Percentiles rank a stretch among this genome's conserved stretches.
phyloP scores from a whole-genome alignment of 2,888 invertebrate species.

The Blomia tropicalis region DNA sequence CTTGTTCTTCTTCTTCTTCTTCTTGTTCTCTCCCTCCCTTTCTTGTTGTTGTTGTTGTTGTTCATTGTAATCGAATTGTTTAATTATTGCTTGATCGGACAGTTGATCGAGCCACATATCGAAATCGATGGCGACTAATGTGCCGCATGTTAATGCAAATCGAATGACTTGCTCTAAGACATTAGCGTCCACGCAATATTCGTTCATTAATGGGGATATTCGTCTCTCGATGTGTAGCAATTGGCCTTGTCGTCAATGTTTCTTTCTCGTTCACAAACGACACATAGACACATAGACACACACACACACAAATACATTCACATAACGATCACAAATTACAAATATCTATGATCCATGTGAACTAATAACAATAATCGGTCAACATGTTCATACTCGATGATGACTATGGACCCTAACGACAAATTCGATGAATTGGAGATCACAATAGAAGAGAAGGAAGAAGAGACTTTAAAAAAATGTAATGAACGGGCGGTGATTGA shows the following conservation, averaged over 20 bases:
- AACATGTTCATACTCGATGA: no score
- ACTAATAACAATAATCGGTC: no score
- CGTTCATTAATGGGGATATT: neutral
- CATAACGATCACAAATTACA: neutral
- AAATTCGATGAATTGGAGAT: neutral
- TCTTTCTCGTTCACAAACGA: no score
- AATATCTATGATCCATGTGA: no score
- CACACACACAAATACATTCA: no score
- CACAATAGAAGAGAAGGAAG: no score
- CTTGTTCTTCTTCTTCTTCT: no score
- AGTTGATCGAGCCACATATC: slow-evolving; percentile 8
- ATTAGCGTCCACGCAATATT: neutral
- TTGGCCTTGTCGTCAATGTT: no score
- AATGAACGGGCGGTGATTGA: no score
- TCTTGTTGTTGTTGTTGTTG: slow-evolving; percentile 1
- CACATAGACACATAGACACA: no score
- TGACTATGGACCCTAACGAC: neutral
- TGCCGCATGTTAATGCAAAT: neutral
- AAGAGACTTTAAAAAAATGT: no score
- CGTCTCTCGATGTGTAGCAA: no score
- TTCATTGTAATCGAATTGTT: slow-evolving; percentile 12
- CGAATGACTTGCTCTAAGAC: neutral
- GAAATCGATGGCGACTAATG: neutral
- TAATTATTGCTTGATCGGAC: slow-evolving; percentile 8
- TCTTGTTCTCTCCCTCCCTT: neutral